A percentile compares a stretch with the other conserved stretches of the same genome.
Evolutionary conservation across 2,113 vertebrate genomes (phyloP).

Genomic region (Paracanthobrama guichenoti): DNA sequence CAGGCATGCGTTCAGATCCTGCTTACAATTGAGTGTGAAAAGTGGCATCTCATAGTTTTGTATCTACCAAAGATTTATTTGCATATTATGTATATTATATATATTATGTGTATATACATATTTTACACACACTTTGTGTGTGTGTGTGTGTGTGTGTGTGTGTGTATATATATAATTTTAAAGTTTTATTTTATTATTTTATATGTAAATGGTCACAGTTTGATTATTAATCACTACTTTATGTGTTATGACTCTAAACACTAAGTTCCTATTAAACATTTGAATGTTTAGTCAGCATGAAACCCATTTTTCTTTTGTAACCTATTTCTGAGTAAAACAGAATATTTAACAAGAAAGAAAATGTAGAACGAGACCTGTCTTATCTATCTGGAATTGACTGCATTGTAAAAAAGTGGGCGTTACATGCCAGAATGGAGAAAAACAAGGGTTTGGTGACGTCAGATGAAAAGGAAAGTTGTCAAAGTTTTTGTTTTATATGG

Average conservation of each 20-base stretch:
- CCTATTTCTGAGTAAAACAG: neutral
- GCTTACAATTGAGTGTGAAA: neutral
- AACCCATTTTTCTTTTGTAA: neutral
- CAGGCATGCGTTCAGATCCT: neutral
- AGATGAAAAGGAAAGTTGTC: neutral
- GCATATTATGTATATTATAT: no score
- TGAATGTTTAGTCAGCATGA: neutral
- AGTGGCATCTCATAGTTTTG: neutral
- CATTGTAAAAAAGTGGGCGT: neutral
- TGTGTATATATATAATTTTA: no score
- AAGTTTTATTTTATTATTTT: no score
- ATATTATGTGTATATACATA: no score
- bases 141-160: no score
- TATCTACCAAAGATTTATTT: neutral
- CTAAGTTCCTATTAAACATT: neutral
- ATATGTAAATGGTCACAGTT: no score
- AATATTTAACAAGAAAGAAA: neutral
- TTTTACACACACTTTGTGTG: no score
- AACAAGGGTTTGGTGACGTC: neutral
- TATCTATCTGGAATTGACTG: neutral
- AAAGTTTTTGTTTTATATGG: neutral
- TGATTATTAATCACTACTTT: no score
- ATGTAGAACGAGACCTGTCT: neutral
- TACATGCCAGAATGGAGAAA: neutral
- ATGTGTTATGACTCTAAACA: no score